phyloP scores from a whole-genome alignment of 2,888 invertebrate genomes.

The Caenorhabditis japonica region DNA sequence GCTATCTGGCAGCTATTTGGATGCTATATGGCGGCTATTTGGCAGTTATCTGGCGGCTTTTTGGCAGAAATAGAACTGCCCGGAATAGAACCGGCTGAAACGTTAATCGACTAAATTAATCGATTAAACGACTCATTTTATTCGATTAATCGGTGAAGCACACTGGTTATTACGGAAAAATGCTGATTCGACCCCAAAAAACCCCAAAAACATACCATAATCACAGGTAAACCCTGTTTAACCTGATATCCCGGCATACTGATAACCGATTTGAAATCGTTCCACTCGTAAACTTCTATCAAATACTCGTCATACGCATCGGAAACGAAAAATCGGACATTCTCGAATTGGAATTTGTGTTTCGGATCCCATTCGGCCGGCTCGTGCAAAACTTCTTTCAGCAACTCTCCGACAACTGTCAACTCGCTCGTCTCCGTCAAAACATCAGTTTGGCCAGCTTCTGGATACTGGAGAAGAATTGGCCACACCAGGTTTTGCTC shows the following conservation, averaged over 20 bases:
- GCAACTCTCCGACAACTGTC: slow-evolving; percentile 80
- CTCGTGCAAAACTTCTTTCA: slow-evolving; percentile 80
- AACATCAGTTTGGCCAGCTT: slow-evolving; percentile 85
- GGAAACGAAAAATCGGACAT: slow-evolving; percentile 69
- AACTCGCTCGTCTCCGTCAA: slow-evolving; percentile 83
- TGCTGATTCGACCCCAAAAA: too few relatives aligned
- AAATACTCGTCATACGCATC: slow-evolving; percentile 64
- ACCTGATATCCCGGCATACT: slow-evolving; percentile 60
- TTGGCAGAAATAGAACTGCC: too few relatives aligned
- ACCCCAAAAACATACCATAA: slow-evolving; percentile 64
- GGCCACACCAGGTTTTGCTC: slow-evolving; percentile 78
- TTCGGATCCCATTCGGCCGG: slow-evolving; percentile 84
- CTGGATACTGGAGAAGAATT: slow-evolving; percentile 72
- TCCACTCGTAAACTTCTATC: slow-evolving; percentile 65
- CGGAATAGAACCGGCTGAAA: too few relatives aligned
- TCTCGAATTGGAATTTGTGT: slow-evolving; percentile 80
- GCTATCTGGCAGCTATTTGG: too few relatives aligned
- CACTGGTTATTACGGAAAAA: too few relatives aligned
- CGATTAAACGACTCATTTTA: too few relatives aligned
- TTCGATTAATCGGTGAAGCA: too few relatives aligned
- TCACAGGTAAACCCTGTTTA: slow-evolving; percentile 68
- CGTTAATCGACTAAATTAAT: too few relatives aligned
- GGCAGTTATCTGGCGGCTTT: too few relatives aligned
- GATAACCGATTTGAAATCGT: slow-evolving; percentile 54
- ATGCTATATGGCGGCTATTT: too few relatives aligned